Percentiles rank a stretch among this genome's conserved stretches.
Evolutionary conservation across 2,113 vertebrate genomes (phyloP).

Genomic region (Eurypyga helias): DNA sequence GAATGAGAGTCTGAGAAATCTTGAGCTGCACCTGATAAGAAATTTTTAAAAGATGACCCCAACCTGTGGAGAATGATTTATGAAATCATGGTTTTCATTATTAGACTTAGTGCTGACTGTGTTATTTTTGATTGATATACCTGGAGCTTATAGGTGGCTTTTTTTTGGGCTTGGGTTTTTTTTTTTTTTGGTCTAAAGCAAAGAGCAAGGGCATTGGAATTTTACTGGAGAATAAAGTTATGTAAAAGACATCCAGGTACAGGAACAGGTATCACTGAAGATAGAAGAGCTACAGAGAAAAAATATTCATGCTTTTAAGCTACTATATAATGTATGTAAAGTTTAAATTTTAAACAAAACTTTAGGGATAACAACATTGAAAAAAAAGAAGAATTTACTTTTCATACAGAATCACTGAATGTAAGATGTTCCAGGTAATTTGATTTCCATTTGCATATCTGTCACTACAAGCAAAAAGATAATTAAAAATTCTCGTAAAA

Average conservation of each 20-base stretch:
- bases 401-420: neutral
- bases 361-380: neutral
- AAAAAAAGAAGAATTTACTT: neutral
- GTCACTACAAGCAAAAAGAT: neutral
- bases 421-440: neutral
- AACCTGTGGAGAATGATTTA: constrained; percentile 80
- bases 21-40: constrained; percentile 74
- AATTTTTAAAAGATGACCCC: constrained; percentile 76
- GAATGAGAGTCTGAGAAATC: constrained; percentile 72
- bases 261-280: neutral
- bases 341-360: neutral
- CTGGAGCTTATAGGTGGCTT: constrained; percentile 31
- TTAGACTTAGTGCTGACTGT: constrained; percentile 77
- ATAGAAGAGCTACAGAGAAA: neutral
- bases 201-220: constrained; percentile 71
- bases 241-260: constrained; percentile 38
- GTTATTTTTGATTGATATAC: constrained; percentile 82
- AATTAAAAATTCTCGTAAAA: neutral
- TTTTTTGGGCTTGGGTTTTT: neutral
- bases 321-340: neutral
- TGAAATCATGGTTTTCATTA: constrained; percentile 84
- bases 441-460: neutral
- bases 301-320: neutral
- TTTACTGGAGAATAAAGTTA: constrained; percentile 59
- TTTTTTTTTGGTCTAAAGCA: constrained; percentile 39